phyloP scores from a whole-genome alignment of 2,113 vertebrate genomes.

The Lethenteron camtschaticum region DNA sequence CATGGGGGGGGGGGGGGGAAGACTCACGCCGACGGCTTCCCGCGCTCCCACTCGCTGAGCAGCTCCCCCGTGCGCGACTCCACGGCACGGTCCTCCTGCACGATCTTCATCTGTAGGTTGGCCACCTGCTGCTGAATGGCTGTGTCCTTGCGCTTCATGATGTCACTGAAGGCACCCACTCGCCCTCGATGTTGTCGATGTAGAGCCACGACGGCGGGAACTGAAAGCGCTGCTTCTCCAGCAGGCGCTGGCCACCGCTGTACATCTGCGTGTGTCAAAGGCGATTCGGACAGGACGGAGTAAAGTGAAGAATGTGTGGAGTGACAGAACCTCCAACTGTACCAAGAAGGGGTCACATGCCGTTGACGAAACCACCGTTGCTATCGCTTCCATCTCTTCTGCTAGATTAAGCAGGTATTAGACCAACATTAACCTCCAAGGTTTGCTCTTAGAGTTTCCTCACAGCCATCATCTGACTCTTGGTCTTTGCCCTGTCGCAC shows the following conservation, averaged over 20 bases:
- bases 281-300: no score
- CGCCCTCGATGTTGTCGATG: constrained; percentile 4
- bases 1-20: not conserved
- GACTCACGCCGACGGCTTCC: not conserved
- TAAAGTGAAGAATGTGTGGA: no score
- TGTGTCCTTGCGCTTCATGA: constrained; percentile 4
- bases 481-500: no score
- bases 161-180: constrained; percentile 2
- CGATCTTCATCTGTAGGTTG: constrained; percentile 1
- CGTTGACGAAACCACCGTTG: no score
- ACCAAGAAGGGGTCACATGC: no score
- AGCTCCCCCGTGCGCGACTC: not conserved
- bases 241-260: not conserved
- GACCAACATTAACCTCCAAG: no score
- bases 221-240: constrained; percentile 5
- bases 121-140: constrained; percentile 5
- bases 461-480: no score
- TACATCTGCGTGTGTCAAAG: not conserved
- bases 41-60: constrained; percentile 2
- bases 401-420: no score
- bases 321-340: no score
- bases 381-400: no score
- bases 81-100: not conserved
- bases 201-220: constrained; percentile 3
- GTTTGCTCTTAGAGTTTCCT: no score